Percentiles rank a stretch among this genome's conserved stretches.
phyloP scores from a whole-genome alignment of 2,797 vertebrate species.

The Lepilemur ruficaudatus region DNA sequence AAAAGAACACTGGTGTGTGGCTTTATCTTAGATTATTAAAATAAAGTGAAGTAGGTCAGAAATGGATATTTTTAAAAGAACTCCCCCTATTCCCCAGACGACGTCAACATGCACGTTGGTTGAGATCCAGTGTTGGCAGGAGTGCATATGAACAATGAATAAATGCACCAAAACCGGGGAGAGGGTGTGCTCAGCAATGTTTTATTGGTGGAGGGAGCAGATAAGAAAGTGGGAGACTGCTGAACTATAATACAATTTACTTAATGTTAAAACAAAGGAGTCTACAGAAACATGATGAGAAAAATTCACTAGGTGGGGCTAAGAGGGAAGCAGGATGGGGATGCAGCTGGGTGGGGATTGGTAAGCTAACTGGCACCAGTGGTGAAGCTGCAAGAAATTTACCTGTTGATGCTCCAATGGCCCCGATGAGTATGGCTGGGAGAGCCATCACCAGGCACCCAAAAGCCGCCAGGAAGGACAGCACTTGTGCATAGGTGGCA shows the following conservation, averaged over 20 bases:
- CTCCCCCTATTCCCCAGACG: background rate
- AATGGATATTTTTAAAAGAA: background rate
- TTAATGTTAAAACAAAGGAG: background rate
- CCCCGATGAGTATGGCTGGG: constrained; percentile 95
- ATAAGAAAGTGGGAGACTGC: background rate
- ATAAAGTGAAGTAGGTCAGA: background rate
- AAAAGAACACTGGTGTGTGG: background rate
- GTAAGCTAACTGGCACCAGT: background rate
- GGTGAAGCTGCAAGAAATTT: background rate
- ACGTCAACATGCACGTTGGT: background rate
- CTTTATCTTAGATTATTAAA: background rate
- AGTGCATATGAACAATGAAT: background rate
- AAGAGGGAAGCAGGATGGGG: background rate
- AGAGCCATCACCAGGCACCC: constrained; percentile 98
- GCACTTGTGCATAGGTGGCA: constrained; percentile 96
- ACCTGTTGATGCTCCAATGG: constrained; percentile 98
- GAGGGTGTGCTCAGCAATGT: background rate
- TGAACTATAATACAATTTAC: background rate
- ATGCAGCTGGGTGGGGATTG: no score
- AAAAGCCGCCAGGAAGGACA: constrained; percentile 96
- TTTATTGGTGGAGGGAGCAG: background rate
- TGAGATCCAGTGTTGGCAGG: background rate
- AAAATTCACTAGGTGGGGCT: background rate
- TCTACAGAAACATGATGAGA: background rate
- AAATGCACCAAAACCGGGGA: background rate